A percentile compares a stretch with the other conserved stretches of the same genome.
phyloP scores from a whole-genome alignment of 37 sponge, comb jelly and placozoan genomes.

The Tethya wilhelma region DNA sequence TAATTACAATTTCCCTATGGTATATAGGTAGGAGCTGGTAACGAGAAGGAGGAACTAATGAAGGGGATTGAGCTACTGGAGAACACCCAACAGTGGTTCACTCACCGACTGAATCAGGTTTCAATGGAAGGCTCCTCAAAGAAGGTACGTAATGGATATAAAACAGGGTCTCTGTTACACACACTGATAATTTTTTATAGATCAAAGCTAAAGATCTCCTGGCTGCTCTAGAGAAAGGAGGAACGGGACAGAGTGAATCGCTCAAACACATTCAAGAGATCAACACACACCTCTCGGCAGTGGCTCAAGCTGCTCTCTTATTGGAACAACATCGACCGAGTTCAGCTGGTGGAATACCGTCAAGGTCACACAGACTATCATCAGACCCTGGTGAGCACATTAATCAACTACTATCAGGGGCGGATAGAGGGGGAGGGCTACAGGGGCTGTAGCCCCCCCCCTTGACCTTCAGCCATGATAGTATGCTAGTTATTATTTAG shows the following conservation, averaged over 20 bases:
- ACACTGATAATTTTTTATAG: background rate
- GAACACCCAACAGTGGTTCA: constrained; percentile 28
- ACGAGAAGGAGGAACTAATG: constrained; percentile 43
- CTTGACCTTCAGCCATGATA: too few relatives aligned
- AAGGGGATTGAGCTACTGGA: constrained; percentile 35
- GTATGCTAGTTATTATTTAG: too few relatives aligned
- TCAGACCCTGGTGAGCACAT: constrained; percentile 8
- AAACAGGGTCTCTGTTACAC: background rate
- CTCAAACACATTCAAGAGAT: constrained; percentile 15
- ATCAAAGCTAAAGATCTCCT: constrained; percentile 13
- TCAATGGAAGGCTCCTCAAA: background rate
- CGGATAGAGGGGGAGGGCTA: too few relatives aligned
- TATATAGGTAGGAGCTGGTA: background rate
- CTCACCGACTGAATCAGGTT: constrained; percentile 2
- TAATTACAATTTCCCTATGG: background rate
- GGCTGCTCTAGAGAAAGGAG: background rate
- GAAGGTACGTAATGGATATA: background rate
- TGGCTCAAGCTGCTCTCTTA: background rate
- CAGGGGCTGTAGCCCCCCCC: too few relatives aligned
- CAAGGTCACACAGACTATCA: background rate
- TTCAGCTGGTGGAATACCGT: background rate
- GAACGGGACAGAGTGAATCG: background rate
- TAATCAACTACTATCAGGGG: too few relatives aligned
- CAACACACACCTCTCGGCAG: constrained; percentile 15
- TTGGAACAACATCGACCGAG: background rate